Evolutionary conservation across 2,113 vertebrate genomes (phyloP).

Genomic region (Colaptes auratus): DNA sequence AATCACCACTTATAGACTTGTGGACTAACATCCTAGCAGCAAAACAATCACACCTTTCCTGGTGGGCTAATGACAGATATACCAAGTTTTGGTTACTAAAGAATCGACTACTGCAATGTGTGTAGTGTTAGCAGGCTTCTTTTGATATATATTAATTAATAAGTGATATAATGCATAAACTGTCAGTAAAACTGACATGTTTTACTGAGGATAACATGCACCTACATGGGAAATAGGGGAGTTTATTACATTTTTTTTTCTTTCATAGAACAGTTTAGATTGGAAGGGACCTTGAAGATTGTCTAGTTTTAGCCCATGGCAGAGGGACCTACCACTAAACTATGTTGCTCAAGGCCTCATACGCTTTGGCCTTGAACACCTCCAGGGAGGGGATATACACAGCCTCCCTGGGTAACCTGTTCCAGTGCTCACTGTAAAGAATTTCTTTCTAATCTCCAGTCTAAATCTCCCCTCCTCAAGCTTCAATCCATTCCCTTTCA

Average conservation of each 20-base stretch:
- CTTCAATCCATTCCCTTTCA: too few relatives aligned
- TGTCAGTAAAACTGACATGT: neutral
- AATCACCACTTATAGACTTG: neutral
- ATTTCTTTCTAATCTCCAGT: too few relatives aligned
- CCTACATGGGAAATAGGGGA: neutral
- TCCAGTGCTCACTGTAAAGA: too few relatives aligned
- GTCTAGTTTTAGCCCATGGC: too few relatives aligned
- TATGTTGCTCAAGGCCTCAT: too few relatives aligned
- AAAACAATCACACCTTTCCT: neutral
- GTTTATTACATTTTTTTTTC: constrained; percentile 6
- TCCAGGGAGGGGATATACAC: too few relatives aligned
- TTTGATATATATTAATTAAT: neutral
- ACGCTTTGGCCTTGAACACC: too few relatives aligned
- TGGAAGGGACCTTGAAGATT: too few relatives aligned
- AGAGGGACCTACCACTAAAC: too few relatives aligned
- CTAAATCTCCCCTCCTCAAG: too few relatives aligned
- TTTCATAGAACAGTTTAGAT: neutral
- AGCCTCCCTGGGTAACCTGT: too few relatives aligned
- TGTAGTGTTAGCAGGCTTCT: neutral
- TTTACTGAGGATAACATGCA: constrained; percentile 24
- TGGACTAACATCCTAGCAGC: neutral
- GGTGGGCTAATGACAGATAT: neutral
- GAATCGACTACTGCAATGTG: neutral
- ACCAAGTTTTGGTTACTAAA: neutral
- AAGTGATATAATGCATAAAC: neutral